Percentiles rank a stretch among this genome's conserved stretches.
These are phyloP conservation scores for Drosophila glabriapex DNA, from an alignment of 2,888 invertebrate species.

Conservation along the genomic window DNA sequence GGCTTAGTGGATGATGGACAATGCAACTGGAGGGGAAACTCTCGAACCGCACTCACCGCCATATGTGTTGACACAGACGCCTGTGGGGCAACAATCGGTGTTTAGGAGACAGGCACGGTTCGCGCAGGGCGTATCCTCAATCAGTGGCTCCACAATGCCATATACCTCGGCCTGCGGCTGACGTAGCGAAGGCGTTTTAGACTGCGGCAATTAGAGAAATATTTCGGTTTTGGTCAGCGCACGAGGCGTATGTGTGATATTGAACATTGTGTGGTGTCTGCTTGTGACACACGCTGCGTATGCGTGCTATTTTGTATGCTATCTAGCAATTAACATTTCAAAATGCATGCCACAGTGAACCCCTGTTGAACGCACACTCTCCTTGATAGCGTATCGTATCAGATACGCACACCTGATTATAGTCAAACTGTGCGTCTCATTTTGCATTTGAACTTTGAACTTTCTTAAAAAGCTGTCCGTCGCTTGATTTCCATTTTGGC, in stretches of 20 bases:
- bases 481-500: background rate
- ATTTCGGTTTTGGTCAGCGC: constrained; percentile 10
- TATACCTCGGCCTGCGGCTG: constrained; percentile 72
- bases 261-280: background rate
- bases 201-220: constrained; percentile 38
- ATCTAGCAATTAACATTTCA: background rate
- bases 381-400: background rate
- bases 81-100: constrained; percentile 93
- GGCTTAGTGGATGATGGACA: constrained; percentile 5
- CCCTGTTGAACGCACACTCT: background rate
- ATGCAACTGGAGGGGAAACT: background rate
- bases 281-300: constrained; percentile 21
- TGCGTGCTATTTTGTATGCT: constrained; percentile 3
- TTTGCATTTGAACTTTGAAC: constrained; percentile 30
- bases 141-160: constrained; percentile 85
- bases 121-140: constrained; percentile 91
- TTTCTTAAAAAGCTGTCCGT: background rate
- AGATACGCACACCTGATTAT: background rate
- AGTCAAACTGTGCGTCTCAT: background rate
- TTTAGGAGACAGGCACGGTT: constrained; percentile 91
- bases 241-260: constrained; percentile 40
- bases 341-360: constrained; percentile 4
- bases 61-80: constrained; percentile 87
- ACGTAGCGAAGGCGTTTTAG: constrained; percentile 35
- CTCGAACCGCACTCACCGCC: constrained; percentile 82